Conservation (phyloP, 37 sponge, comb jelly and placozoan genomes). For the Geodia barretti region DNA sequence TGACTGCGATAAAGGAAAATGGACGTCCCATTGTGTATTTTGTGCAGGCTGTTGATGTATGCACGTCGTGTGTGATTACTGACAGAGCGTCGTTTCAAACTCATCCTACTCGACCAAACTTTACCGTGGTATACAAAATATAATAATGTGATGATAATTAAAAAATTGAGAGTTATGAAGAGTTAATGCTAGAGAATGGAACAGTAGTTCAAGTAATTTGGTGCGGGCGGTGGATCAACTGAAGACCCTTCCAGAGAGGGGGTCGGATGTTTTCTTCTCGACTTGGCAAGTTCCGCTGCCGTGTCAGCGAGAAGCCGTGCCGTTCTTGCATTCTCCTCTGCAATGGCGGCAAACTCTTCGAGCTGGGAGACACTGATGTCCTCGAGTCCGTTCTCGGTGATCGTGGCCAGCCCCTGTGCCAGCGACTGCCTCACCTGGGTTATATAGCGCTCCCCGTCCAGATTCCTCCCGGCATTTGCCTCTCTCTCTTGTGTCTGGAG, state of each 20-base stretch:
- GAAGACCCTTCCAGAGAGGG: not conserved
- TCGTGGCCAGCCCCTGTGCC: not conserved
- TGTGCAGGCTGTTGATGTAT: no score
- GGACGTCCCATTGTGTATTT: no score
- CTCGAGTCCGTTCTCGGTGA: not conserved
- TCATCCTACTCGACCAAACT: no score
- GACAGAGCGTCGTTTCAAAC: no score
- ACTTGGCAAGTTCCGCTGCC: conserved; percentile 5
- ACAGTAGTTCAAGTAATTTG: no score
- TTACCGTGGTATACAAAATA: no score
- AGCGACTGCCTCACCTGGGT: not conserved
- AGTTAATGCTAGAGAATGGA: no score
- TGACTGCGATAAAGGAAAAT: no score
- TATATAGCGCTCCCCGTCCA: not conserved
- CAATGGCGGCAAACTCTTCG: conserved; percentile 11
- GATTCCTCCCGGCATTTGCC: not conserved
- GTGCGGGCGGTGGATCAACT: no score
- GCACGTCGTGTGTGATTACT: no score
- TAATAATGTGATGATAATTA: no score
- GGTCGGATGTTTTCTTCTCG: not conserved
- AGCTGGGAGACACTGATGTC: not conserved
- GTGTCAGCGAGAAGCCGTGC: conserved; percentile 36
- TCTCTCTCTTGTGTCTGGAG: not conserved
- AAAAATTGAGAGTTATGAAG: no score
- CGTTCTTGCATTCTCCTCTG: conserved; percentile 48